These are phyloP conservation scores for Casuarius casuarius DNA, from an alignment of 2,113 vertebrate species.

Conservation along the genomic window DNA sequence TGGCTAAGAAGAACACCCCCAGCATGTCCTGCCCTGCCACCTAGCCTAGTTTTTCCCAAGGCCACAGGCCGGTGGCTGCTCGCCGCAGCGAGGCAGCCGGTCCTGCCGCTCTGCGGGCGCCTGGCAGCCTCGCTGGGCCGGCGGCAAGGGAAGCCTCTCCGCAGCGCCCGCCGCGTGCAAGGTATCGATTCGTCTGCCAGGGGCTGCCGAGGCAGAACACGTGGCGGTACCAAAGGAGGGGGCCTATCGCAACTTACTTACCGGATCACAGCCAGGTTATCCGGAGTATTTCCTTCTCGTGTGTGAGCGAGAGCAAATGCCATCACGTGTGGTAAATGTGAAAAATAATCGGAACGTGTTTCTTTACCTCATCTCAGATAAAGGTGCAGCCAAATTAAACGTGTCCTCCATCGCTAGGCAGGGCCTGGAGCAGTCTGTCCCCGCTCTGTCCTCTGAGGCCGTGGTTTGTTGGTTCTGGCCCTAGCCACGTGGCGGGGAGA, in stretches of 20 bases:
- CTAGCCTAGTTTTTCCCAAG: not conserved
- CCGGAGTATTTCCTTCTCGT: not conserved
- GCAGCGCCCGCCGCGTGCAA: not conserved
- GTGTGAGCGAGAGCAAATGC: not conserved
- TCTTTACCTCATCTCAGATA: not conserved
- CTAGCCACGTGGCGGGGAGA: not conserved
- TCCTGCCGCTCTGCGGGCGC: not conserved
- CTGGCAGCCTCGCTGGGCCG: not conserved
- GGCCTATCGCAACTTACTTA: not conserved
- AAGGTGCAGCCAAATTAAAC: not conserved
- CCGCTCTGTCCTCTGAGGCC: not conserved
- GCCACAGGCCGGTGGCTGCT: not conserved
- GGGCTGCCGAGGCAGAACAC: not conserved
- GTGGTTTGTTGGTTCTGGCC: not conserved
- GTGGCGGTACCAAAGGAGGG: not conserved
- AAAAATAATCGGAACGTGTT: not conserved
- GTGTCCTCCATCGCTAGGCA: not conserved
- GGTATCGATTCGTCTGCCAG: conserved; percentile 24
- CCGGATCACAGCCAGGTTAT: not conserved
- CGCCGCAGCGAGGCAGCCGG: not conserved
- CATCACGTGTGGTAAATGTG: not conserved
- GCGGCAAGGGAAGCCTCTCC: not conserved
- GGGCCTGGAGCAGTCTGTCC: not conserved
- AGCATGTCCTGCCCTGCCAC: not conserved
- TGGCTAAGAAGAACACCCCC: not conserved